phyloP scores from a whole-genome alignment of 1,140 invertebrate species.

The Tetranychus urticae region DNA sequence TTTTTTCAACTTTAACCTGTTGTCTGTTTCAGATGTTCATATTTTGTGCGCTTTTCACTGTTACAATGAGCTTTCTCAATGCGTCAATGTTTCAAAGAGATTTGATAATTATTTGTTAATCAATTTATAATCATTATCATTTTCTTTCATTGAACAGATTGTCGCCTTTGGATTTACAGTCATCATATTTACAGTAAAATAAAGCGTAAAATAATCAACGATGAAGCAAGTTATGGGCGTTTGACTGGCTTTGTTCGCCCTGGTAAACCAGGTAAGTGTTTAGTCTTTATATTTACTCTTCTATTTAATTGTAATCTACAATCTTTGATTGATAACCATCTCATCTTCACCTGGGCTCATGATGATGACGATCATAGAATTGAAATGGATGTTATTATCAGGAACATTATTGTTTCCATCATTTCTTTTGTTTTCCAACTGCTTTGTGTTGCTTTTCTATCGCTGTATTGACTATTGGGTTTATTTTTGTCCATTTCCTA shows the following conservation, averaged over 20 bases:
- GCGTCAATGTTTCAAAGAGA: too few relatives aligned
- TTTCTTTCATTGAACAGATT: background rate
- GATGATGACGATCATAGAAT: too few relatives aligned
- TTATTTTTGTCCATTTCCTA: too few relatives aligned
- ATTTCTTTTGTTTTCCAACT: too few relatives aligned
- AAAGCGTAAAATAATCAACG: conserved; percentile 5
- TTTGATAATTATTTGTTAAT: background rate
- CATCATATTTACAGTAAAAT: conserved; percentile 5
- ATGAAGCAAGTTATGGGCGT: background rate
- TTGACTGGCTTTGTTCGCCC: conserved; percentile 4
- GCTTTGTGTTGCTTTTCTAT: too few relatives aligned
- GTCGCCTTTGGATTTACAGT: conserved; percentile 5
- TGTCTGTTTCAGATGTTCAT: background rate
- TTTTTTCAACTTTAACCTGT: background rate
- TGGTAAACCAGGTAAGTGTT: conserved; percentile 6
- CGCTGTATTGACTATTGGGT: too few relatives aligned
- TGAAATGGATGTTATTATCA: too few relatives aligned
- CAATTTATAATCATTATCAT: background rate
- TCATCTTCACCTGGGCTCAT: too few relatives aligned
- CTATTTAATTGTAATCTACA: background rate
- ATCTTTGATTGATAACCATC: too few relatives aligned
- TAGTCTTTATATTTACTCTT: background rate
- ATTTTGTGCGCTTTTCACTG: background rate
- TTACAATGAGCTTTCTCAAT: too few relatives aligned
- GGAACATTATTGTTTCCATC: too few relatives aligned